Evolutionary conservation across 1,140 invertebrate species (phyloP).

Genomic region (Meteorus sp.): DNA sequence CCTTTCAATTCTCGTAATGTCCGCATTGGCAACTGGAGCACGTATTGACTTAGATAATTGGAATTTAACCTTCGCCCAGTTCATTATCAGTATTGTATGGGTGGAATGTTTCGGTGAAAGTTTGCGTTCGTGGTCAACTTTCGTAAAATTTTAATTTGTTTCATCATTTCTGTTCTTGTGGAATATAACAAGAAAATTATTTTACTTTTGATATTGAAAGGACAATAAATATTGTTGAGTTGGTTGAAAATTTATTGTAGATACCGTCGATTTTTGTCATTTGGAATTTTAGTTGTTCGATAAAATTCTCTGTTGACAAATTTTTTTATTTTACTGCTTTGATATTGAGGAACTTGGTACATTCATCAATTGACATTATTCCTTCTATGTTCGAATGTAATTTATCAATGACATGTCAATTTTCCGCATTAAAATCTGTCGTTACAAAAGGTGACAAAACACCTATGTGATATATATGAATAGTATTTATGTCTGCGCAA

Average conservation of each 20-base stretch:
- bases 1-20: constrained; percentile 1
- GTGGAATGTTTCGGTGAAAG: background rate
- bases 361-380: background rate
- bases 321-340: no score
- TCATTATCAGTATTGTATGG: background rate
- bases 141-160: background rate
- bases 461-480: background rate
- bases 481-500: no score
- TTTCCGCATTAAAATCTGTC: constrained; percentile 1
- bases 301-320: no score
- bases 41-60: constrained; percentile 31
- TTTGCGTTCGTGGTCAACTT: background rate
- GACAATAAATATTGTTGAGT: background rate
- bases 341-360: no score
- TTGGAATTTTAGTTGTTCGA: background rate
- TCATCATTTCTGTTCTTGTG: no score
- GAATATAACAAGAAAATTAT: no score
- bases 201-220: no score
- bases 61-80: constrained; percentile 27
- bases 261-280: no score
- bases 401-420: constrained; percentile 13
- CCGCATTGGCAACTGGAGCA: constrained; percentile 25
- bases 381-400: background rate
- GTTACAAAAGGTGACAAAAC: background rate
- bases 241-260: background rate